Evolutionary conservation across 2,797 vertebrate genomes (phyloP), one percentile per base, ranked within the genome.

Genomic region (Characodon lateralis): DNA sequence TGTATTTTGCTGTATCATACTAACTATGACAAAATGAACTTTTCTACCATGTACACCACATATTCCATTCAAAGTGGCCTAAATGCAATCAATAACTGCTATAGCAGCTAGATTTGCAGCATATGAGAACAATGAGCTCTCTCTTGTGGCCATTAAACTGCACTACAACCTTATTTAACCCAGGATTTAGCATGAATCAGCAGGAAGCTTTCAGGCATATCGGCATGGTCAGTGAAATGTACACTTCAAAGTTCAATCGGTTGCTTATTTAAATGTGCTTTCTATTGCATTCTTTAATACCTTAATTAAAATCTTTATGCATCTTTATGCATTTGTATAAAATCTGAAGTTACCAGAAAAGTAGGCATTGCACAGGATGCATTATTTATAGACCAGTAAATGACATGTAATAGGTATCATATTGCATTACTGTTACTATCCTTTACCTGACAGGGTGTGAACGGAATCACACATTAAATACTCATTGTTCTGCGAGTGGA

Each of bases 131-230:
- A 69, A 77, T 73, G 88, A 85, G 92, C 90, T 86, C 94, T 88
- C 94, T 94, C 95, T 94, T 88, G 93, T 95, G 95, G 95, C 87
- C 89, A 82, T 79, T 87, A 71, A 83, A 73, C 80, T 79, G 75
- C 81, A 94, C 87, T 91, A 83, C 93, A 93, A 55, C 83, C 77
- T 85, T 78, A 87, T 78, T 90, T 87, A 84, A 90, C 82, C 83
- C 73, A 79, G 83, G 72, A 77, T 89, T 53, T 69, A 79, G 86
- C 84, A 92, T 95, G 93, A 94, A 94, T 94, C 93, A 94, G 91
- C 92, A 93, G 48, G 87, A 93, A 91, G 89, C 83, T 87, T 84
- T 50, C 78, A 85, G 77, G 63, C 78, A 76, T 28, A 79, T 78
- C 72, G 80, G 43, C 71, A 76, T 77, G 51, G 73, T 68, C 63